Evolutionary conservation across 2,113 vertebrate genomes (phyloP).

Genomic region (Beaufortia kweichowensis): DNA sequence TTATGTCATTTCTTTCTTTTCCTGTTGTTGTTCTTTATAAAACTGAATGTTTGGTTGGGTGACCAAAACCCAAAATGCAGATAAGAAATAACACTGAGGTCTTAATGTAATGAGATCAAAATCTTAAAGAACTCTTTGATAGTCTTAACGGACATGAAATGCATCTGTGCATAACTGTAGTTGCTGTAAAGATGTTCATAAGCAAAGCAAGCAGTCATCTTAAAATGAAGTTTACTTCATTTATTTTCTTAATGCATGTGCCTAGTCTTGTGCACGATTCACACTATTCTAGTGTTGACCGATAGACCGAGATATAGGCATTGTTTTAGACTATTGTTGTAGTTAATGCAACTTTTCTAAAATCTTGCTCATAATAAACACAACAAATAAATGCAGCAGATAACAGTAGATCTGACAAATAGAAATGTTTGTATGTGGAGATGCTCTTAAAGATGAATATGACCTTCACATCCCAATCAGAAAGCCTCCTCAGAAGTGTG

Average conservation of each 20-base stretch:
- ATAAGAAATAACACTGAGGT: neutral
- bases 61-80: neutral
- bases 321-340: neutral
- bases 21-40: neutral
- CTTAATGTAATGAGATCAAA: neutral
- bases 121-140: neutral
- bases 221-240: neutral
- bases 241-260: neutral
- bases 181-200: neutral
- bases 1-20: neutral
- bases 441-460: neutral
- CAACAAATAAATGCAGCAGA: neutral
- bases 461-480: no score
- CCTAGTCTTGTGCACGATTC: neutral
- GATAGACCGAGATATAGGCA: neutral
- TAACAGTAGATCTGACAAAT: neutral
- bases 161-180: neutral
- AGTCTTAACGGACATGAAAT: conserved; percentile 9
- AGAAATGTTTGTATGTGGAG: neutral
- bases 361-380: no score
- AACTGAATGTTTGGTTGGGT: neutral
- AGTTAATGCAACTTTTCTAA: neutral
- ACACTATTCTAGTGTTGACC: neutral
- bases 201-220: neutral
- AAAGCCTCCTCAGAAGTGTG: no score